Evolutionary conservation across 2,113 vertebrate genomes (phyloP).

Genomic region (Seriola quinqueradiata): DNA sequence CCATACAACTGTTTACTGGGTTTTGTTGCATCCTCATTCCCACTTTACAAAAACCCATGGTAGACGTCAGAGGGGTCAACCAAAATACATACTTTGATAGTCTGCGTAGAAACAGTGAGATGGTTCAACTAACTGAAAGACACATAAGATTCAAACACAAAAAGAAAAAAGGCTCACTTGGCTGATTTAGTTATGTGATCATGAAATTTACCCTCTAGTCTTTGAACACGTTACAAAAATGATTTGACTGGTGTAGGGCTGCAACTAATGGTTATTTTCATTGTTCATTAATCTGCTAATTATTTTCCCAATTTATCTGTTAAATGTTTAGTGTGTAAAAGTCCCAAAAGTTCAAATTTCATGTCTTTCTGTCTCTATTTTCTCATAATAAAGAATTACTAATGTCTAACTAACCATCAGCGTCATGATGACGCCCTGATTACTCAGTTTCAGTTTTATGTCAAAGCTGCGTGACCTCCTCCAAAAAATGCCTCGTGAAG

Average conservation of each 20-base stretch:
- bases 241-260: neutral
- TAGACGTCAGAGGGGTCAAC: neutral
- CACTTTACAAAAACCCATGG: neutral
- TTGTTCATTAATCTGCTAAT: too few species aligned
- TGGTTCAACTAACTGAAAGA: neutral
- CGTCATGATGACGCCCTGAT: neutral
- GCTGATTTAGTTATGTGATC: neutral
- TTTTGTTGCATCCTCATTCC: neutral
- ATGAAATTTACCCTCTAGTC: neutral
- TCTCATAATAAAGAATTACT: too few species aligned
- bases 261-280: neutral
- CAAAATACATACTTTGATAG: constrained; percentile 24
- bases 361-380: too few species aligned
- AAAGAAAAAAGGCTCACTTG: too few species aligned
- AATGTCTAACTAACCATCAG: neutral
- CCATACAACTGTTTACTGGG: constrained; percentile 7
- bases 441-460: neutral
- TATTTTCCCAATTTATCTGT: neutral
- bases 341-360: too few species aligned
- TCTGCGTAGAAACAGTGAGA: neutral
- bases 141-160: neutral
- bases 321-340: neutral
- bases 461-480: neutral
- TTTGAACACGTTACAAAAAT: neutral
- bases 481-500: neutral